Evolutionary conservation across 1,140 invertebrate species (phyloP), one percentile per base, ranked within the genome.

Genomic region (Drosophila nigrodunni): DNA sequence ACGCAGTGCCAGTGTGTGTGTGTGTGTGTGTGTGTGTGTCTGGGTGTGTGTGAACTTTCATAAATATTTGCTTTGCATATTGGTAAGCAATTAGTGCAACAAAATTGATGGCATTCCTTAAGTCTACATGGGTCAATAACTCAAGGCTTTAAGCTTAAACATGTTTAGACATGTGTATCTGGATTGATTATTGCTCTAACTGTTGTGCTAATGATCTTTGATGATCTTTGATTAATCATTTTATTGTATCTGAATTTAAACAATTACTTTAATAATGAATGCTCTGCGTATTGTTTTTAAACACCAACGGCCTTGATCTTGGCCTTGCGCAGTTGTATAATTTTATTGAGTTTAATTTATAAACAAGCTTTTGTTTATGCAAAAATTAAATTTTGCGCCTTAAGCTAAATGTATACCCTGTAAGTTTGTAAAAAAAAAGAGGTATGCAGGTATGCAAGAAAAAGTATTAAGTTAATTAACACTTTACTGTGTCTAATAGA

Each of bases 61-160:
- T 58, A 61, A 49, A 66, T 57, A 62, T 77, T 65, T 73, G 21
- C n/a, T 43, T 49, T 55, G 37, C 50, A 66, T 76, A 72, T 78
- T 76, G 73, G 43, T 44, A 44, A 70, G 65, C 49, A 76, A 86
- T 86, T 86, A 73, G 71, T 62, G 47, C 13, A 55, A 43, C 15
- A 39, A 70, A 68, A 85, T 71, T 72, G 59, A 74, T 80, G 35
- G 34, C 65, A 35, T 50, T 55, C 8, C 18, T 65, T 8, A 15
- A 58, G 65, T 43, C 50, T 69, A 25, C 47, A 65, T 44, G 39
- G 25, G 52, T 64, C 61, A 64, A 64, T 52, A 50, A 43, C 49
- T 64, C 15, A 37, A 37, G 13, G 30, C 10, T 37, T 18, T 37
- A 55, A 13, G 35, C 50, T 30, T 30, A 30, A 37, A 37, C 0